Evolutionary conservation across 2,888 invertebrate genomes (phyloP).

Genomic region (Xestoiulus laeticollis): DNA sequence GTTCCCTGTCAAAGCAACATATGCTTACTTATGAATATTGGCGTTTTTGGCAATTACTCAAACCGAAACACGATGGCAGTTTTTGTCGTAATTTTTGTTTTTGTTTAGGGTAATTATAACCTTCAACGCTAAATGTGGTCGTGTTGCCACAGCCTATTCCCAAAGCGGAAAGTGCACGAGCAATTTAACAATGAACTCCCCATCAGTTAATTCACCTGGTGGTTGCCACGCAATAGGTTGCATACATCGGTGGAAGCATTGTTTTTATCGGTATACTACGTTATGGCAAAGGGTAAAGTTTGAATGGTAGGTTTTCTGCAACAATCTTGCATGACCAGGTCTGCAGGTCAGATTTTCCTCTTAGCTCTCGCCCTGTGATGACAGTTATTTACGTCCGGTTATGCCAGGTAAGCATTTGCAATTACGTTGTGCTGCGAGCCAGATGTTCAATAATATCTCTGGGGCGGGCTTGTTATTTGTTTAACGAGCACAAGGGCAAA

Average conservation of each 20-base stretch:
- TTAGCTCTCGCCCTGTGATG: not conserved
- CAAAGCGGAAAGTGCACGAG: constrained; percentile 11
- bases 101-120: not conserved
- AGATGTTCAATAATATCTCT: constrained; percentile 18
- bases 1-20: no score
- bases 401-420: not conserved
- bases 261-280: not conserved
- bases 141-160: not conserved
- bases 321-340: not conserved
- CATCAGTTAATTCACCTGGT: constrained; percentile 2
- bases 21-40: no score
- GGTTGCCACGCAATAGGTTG: not conserved
- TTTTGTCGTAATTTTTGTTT: not conserved
- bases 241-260: not conserved
- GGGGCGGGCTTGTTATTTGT: not conserved
- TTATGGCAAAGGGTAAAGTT: not conserved
- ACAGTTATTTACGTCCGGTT: constrained; percentile 16
- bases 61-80: not conserved
- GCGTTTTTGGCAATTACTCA: not conserved
- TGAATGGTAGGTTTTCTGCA: not conserved
- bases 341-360: not conserved
- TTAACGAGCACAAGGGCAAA: constrained; percentile 15
- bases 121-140: not conserved
- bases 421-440: not conserved
- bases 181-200: constrained; percentile 12